phyloP scores from a whole-genome alignment of 2,888 invertebrate species.

The Drosophila flavopinicola region DNA sequence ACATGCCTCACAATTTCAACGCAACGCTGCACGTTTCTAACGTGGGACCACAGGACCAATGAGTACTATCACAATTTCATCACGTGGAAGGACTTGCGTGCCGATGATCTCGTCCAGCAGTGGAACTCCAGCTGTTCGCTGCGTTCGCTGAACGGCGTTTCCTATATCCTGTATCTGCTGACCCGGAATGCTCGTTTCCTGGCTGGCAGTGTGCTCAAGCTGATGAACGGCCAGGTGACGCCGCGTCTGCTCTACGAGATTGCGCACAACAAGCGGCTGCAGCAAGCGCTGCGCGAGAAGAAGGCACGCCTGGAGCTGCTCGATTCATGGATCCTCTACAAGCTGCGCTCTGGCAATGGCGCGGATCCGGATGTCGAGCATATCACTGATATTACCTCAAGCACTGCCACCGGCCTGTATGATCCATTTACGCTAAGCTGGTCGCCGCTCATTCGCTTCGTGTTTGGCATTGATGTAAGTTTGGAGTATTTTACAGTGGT shows the following conservation, averaged over 20 bases:
- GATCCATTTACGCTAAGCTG: slow-evolving; percentile 96
- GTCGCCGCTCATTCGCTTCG: slow-evolving; percentile 88
- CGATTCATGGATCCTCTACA: slow-evolving; percentile 97
- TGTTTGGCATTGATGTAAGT: slow-evolving; percentile 88
- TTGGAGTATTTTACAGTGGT: too few relatives aligned
- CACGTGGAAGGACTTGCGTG: slow-evolving; percentile 95
- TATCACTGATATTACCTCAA: slow-evolving; percentile 95
- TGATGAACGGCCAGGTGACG: slow-evolving; percentile 93
- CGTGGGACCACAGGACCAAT: slow-evolving; percentile 92
- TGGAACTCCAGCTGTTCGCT: slow-evolving; percentile 92
- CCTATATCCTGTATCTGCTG: slow-evolving; percentile 89
- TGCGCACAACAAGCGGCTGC: slow-evolving; percentile 89
- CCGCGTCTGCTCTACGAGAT: slow-evolving; percentile 92
- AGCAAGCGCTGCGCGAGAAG: slow-evolving; percentile 87
- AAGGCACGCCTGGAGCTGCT: slow-evolving; percentile 93
- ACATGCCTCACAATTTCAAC: slow-evolving; percentile 93
- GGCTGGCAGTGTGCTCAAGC: slow-evolving; percentile 92
- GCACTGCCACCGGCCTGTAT: slow-evolving; percentile 95
- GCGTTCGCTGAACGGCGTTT: slow-evolving; percentile 85
- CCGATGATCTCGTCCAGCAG: slow-evolving; percentile 88
- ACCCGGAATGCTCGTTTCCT: slow-evolving; percentile 92
- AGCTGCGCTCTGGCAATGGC: slow-evolving; percentile 86
- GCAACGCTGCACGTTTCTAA: slow-evolving; percentile 92
- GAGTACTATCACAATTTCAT: slow-evolving; percentile 93
- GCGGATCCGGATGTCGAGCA: slow-evolving; percentile 84